Evolutionary conservation across 92 coral and sea anemone species (phyloP), one percentile per base, ranked within the genome.

Genomic region (Umimayanthus chanpuru): DNA sequence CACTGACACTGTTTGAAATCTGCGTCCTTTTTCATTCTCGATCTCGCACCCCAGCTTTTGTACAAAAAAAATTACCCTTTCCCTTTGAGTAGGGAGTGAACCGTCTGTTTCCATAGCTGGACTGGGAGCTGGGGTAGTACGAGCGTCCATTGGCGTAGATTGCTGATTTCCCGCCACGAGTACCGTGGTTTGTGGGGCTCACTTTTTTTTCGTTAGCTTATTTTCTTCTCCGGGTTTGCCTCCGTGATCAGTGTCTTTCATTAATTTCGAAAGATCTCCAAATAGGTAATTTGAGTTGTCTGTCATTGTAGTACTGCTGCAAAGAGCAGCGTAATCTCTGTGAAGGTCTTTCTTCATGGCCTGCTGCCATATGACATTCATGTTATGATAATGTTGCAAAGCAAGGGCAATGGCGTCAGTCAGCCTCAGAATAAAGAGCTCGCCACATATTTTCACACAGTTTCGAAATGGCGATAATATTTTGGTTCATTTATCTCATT

Each of bases 161-260:
- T 66, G 25, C n/a, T 5, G 72, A 66, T 11, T 66, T 66, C 28
- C n/a, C 28, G 72, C 72, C 72, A 66, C 28, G 72, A 66, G 72
- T n/a, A 66, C 72, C 72, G 72, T 66, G 72, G 28, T 49, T 49
- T 49, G 56, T 49, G 56, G 89, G 89, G 47, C 81, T 73, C 15
- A 85, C 90, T 0, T 32, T 85, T 85, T 92, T 76, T 85, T 85
- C 8, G 93, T 80, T 12, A 91, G 75, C 56, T 93, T 93, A 81
- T 93, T 93, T 68, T n/a, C n/a, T n/a, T n/a, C n/a, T n/a, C n/a
- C n/a, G n/a, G n/a, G n/a, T n/a, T n/a, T n/a, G 94, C 92, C 43
- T 91, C 93, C 9, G 93, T 82, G 68, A 93, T 91, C n/a, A n/a
- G n/a, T n/a, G 78, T 93, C 95, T 77, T 93, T 93, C 28, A 92